A percentile compares a stretch with the other conserved stretches of the same genome.
Evolutionary conservation across 1,140 invertebrate genomes (phyloP).

Genomic region (Lasaia peninsularis): DNA sequence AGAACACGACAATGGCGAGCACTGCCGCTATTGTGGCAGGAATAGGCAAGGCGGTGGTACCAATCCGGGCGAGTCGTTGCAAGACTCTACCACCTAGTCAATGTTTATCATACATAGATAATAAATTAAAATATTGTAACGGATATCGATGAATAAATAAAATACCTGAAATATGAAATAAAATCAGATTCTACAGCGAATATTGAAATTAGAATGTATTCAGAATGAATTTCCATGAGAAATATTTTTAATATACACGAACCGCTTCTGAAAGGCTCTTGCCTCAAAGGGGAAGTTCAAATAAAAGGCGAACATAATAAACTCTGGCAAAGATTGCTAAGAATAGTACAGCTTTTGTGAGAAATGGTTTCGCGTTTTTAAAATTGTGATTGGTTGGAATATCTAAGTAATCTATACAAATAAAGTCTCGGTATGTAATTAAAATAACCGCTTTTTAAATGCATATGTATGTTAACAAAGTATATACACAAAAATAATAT

Average conservation of each 20-base stretch:
- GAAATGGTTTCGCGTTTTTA: background rate
- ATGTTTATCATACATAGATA: background rate
- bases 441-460: no score
- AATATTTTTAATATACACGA: slow-evolving; percentile 48
- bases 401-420: background rate
- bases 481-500: no score
- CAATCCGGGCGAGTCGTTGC: no score
- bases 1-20: no score
- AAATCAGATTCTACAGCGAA: slow-evolving; percentile 20
- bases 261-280: slow-evolving; percentile 35
- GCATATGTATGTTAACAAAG: no score
- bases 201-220: slow-evolving; percentile 25
- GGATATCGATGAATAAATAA: background rate
- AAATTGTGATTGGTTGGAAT: slow-evolving; percentile 22
- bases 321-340: slow-evolving; percentile 37
- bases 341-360: slow-evolving; percentile 25
- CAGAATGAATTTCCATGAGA: slow-evolving; percentile 35
- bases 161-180: background rate
- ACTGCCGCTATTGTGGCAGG: no score
- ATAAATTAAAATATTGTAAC: no score
- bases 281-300: slow-evolving; percentile 39
- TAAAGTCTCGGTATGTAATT: no score
- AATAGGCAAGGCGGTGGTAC: no score
- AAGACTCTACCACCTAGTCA: no score
- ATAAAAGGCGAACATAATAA: slow-evolving; percentile 45